A percentile compares a stretch with the other conserved stretches of the same genome.
phyloP scores from a whole-genome alignment of 2,888 invertebrate species.

The Amiota minor region DNA sequence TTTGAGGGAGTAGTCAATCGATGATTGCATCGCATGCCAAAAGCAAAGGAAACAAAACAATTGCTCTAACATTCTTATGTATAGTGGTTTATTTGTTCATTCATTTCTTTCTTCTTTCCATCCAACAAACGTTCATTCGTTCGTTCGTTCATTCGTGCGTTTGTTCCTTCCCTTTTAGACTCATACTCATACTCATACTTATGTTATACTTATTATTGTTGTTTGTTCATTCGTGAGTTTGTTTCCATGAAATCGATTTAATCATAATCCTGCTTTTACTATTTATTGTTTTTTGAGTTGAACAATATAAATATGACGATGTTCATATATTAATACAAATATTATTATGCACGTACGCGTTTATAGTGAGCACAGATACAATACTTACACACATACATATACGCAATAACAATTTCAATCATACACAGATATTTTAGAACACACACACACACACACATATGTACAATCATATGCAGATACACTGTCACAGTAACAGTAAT shows the following conservation, averaged over 20 bases:
- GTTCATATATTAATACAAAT: constrained; percentile 64
- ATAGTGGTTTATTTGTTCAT: too few relatives aligned
- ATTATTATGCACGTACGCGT: constrained; percentile 53
- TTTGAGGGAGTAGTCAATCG: too few relatives aligned
- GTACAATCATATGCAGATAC: neutral
- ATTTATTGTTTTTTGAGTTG: constrained; percentile 66
- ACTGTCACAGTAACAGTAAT: neutral
- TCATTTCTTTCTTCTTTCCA: too few relatives aligned
- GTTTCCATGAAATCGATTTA: constrained; percentile 62
- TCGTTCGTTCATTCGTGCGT: neutral
- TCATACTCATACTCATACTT: neutral
- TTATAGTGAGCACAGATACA: neutral
- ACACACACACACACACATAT: neutral
- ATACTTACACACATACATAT: neutral
- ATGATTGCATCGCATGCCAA: too few relatives aligned
- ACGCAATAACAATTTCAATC: too few relatives aligned
- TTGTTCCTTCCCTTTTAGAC: neutral
- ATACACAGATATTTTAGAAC: too few relatives aligned
- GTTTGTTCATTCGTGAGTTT: neutral
- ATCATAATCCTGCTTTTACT: constrained; percentile 67
- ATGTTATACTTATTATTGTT: neutral
- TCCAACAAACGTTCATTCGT: too few relatives aligned
- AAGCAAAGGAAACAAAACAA: too few relatives aligned
- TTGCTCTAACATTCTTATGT: too few relatives aligned
- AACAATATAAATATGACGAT: constrained; percentile 61